Base-by-base conservation (phyloP, 2,888 invertebrate species). In the Lottia scabra region DNA sequence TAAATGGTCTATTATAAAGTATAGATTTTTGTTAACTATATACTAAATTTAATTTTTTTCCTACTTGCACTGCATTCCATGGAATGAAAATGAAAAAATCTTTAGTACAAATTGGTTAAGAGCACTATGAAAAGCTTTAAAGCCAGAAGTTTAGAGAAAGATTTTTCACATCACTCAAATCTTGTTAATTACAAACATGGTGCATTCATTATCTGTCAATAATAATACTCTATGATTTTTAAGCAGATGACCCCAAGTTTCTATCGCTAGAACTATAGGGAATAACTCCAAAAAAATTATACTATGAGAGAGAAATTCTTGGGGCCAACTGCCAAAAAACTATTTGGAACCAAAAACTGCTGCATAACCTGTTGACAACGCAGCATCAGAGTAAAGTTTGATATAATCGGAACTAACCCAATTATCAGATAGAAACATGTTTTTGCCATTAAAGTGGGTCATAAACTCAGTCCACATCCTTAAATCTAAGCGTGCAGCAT, bases 241-340 rank as follows among this genome's bases (percentile, higher is more conserved):
- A 3, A 45, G 23, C n/a, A 12, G 10, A 23, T n/a, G 44, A 13
- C 19, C 46, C 67, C 46, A 67, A 12, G 46, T 30, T 5, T 30
- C 30, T 30, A 30, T 2, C 5, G 30, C 30, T 5, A 30, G 30
- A 2, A 30, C 45, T 23, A 67, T 43, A 16, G 67, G 67, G 26
- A 45, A 67, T 10, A 67, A 19, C 26, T 67, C 67, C 15, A 67
- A 26, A 30, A 67, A 15, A 15, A 6, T 46, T 8, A 67, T 67
- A 12, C 23, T 45, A 15, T 45, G 44, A n/a, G 10, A 13, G 16
- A 38, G 30, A 30, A 30, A 30, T 4, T 30, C 30, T 30, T 2
- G 15, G 19, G 27, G 13, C 66, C 66, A 65, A 13, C 38, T 19
- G 16, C 66, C 38, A 30, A 27, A 65, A 44, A 65, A 43, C 66